A percentile compares a stretch with the other conserved stretches of the same genome.
Conservation (phyloP, 2,888 invertebrate species). For the Oscheius sp. region DNA sequence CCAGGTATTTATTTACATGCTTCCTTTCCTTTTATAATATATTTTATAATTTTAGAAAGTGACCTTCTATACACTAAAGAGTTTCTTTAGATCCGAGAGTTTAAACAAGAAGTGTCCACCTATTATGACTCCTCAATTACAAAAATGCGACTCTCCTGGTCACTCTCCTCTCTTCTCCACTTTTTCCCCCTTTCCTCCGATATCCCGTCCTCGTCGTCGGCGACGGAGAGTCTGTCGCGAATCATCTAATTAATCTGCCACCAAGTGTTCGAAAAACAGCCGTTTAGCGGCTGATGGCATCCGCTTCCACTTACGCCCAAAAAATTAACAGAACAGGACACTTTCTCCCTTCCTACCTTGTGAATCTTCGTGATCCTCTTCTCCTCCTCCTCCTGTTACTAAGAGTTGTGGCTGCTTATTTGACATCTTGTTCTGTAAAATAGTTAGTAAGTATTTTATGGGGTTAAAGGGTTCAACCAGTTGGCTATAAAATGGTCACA, state of each 20-base stretch:
- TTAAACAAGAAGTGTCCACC: no score
- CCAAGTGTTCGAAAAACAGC: conserved; percentile 16
- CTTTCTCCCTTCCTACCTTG: background rate
- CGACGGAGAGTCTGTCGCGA: background rate
- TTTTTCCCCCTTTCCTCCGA: background rate
- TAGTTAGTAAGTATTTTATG: no score
- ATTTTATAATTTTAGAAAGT: no score
- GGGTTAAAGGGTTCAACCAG: no score
- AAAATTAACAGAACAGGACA: conserved; percentile 7
- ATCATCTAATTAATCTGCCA: conserved; percentile 7
- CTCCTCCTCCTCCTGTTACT: background rate
- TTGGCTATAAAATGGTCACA: no score
- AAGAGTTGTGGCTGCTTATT: background rate
- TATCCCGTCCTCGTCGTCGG: background rate
- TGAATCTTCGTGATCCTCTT: conserved; percentile 6
- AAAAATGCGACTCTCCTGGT: background rate
- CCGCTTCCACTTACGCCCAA: conserved; percentile 8
- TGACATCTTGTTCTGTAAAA: no score
- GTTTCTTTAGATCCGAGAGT: no score
- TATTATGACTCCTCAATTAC: no score
- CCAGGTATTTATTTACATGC: no score
- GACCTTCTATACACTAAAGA: no score
- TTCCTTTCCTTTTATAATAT: no score
- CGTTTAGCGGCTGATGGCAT: conserved; percentile 1
- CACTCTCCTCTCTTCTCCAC: background rate